These are phyloP conservation scores for Sandelia bainsii DNA, from an alignment of 2,797 vertebrate genomes.

Conservation along the genomic window DNA sequence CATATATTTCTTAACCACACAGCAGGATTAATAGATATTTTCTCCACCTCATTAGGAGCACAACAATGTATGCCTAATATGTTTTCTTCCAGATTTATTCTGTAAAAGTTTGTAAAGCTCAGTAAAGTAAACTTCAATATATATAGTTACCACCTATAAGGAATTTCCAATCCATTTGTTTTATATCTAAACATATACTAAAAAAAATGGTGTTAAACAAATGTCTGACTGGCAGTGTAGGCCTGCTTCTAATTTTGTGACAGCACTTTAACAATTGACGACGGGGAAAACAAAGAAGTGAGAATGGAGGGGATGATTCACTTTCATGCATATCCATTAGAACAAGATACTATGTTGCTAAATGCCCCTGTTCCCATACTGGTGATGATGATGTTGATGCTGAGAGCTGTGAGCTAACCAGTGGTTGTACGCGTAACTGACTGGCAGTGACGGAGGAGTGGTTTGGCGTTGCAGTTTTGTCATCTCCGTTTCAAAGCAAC, in stretches of 20 bases:
- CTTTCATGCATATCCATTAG: constrained; percentile 50
- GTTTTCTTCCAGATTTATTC: not conserved
- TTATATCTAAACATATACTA: constrained; percentile 1
- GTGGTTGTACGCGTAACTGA: constrained; percentile 37
- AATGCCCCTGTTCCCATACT: constrained; percentile 27
- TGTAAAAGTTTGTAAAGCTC: not conserved
- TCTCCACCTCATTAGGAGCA: not conserved
- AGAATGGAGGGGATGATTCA: constrained; percentile 68
- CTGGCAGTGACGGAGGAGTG: constrained; percentile 59
- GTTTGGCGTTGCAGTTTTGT: constrained; percentile 38
- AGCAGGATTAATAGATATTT: not conserved
- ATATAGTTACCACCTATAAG: not conserved
- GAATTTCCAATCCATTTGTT: not conserved
- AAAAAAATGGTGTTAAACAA: not conserved
- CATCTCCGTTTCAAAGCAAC: constrained; percentile 59
- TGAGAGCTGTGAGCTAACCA: constrained; percentile 18
- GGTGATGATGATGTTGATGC: constrained; percentile 16
- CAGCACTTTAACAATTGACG: constrained; percentile 31
- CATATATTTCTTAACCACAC: too few species aligned
- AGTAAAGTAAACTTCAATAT: not conserved
- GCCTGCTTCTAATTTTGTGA: constrained; percentile 27
- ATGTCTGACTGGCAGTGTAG: constrained; percentile 32
- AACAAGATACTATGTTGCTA: not conserved
- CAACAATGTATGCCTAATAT: too few species aligned
- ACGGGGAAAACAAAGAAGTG: constrained; percentile 54